These are phyloP conservation scores for Crotalus helleri DNA, from an alignment of 2,113 vertebrate species.

Conservation along the genomic window DNA sequence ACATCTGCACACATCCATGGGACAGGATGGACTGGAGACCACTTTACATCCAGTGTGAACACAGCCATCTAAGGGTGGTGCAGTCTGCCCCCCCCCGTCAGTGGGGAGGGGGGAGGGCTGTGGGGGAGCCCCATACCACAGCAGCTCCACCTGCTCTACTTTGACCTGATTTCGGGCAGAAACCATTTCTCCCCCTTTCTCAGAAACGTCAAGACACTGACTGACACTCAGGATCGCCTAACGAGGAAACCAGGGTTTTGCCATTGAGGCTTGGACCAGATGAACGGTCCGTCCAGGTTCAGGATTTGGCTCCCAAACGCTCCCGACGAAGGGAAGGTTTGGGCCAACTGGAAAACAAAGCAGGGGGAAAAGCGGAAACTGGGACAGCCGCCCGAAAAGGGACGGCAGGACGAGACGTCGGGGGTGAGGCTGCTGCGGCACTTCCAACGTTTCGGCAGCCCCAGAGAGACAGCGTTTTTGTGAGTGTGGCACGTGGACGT, in stretches of 20 bases:
- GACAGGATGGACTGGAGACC: neutral
- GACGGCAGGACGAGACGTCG: neutral
- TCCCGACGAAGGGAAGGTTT: too few species aligned
- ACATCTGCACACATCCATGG: neutral
- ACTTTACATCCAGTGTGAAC: neutral
- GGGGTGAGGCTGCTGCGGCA: neutral
- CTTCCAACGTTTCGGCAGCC: neutral
- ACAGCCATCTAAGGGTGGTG: neutral
- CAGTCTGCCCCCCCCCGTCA: neutral
- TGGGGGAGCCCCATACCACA: neutral
- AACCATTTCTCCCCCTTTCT: neutral
- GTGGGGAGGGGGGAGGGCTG: neutral
- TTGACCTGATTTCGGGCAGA: neutral
- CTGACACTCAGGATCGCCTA: neutral
- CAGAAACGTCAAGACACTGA: neutral
- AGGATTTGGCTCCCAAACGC: neutral
- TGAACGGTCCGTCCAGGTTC: neutral
- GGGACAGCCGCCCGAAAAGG: neutral
- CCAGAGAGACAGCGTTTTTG: accelerated
- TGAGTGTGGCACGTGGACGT: neutral
- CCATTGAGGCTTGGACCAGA: neutral
- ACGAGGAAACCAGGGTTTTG: neutral
- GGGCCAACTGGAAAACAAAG: neutral
- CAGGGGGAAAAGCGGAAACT: neutral
- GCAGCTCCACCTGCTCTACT: neutral